Conservation (phyloP, 2,113 vertebrate genomes). For the Chaetodon trifascialis region DNA sequence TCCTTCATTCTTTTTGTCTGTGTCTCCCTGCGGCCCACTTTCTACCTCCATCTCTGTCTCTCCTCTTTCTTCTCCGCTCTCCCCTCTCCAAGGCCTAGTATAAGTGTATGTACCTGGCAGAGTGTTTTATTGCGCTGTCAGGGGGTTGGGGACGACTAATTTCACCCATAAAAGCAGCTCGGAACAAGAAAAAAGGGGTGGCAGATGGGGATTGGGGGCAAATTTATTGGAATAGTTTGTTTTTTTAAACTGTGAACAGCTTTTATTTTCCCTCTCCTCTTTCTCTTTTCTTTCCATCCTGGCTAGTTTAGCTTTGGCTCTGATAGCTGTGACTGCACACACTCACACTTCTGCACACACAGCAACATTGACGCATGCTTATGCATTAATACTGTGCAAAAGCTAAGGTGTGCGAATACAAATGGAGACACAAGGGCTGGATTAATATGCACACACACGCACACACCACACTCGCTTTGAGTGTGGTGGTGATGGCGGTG, state of each 20-base stretch:
- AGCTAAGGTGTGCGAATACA: slow-evolving; percentile 20
- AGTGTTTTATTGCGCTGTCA: slow-evolving; percentile 79
- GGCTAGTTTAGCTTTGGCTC: slow-evolving; percentile 56
- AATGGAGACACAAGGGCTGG: slow-evolving; percentile 2
- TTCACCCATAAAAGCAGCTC: slow-evolving; percentile 76
- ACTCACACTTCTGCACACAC: slow-evolving; percentile 41
- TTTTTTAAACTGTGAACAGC: slow-evolving; percentile 73
- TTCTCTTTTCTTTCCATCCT: slow-evolving; percentile 70
- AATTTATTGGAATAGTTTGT: slow-evolving; percentile 77
- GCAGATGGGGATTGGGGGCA: slow-evolving; percentile 60
- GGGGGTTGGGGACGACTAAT: slow-evolving; percentile 75
- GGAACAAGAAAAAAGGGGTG: slow-evolving; percentile 73
- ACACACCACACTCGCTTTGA: slow-evolving; percentile 22
- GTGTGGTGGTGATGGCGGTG: slow-evolving; percentile 14
- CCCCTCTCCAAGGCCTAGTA: slow-evolving; percentile 67
- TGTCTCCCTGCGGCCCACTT: slow-evolving; percentile 18
- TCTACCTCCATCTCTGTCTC: slow-evolving; percentile 43
- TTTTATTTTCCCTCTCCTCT: slow-evolving; percentile 76
- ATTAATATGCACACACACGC: slow-evolving; percentile 34
- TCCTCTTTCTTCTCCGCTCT: slow-evolving; percentile 33
- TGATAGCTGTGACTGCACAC: slow-evolving; percentile 29
- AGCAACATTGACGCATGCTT: slow-evolving; percentile 31
- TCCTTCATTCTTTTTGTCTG: slow-evolving; percentile 29
- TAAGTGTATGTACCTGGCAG: slow-evolving; percentile 77
- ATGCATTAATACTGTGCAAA: slow-evolving; percentile 30